Base-by-base conservation (phyloP, 2,797 vertebrate species). In the Cercopithecus hamlyni region DNA sequence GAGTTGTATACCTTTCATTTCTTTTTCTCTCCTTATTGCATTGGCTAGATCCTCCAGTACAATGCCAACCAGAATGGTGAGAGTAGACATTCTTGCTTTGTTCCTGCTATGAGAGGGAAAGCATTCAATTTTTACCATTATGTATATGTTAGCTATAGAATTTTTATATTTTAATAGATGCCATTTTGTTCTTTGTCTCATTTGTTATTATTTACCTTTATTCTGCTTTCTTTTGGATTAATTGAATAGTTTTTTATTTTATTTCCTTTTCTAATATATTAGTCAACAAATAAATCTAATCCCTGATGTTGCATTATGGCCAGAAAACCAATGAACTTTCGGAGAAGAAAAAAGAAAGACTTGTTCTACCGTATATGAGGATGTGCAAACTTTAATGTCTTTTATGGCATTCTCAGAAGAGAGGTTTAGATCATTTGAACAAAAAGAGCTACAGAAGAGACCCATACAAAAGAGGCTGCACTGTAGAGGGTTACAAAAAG, bases 261-360 rank as follows among this genome's bases (percentile, higher is more conserved):
- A 41, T 64, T 85, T 84, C 61, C 14, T 39, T 50, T 50, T 7
- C 24, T 84, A 55, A 50, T 30, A 39, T 92, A 15, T 14, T 27
- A 45, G 24, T 45, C 15, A 75, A 20, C 4, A 27, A 92, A 72
- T 45, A 43, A 80, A 55, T 50, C 19, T 67, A 61, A 10, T 43
- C 22, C 43, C 26, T 92, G 10, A 75, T 85, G 48, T 8, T 61
- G 33, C 26, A 43, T 41, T 55, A 26, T 81, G 17, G 61, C 36
- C 9, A 80, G 88, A 93, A 94, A 93, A 87, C 13, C n/a, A 88
- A 45, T 24, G 30, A 94, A 75, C 12, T 84, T 85, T 79, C 43
- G 22, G 70, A 79, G 72, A 61, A 86, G 30, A 52, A 58, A 95
- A 79, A 72, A 67, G 22, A 39, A 86, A 76, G 22, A 88, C 45